These are phyloP conservation scores for Cotesia congregata DNA, from an alignment of 2,888 invertebrate genomes.

Conservation along the genomic window DNA sequence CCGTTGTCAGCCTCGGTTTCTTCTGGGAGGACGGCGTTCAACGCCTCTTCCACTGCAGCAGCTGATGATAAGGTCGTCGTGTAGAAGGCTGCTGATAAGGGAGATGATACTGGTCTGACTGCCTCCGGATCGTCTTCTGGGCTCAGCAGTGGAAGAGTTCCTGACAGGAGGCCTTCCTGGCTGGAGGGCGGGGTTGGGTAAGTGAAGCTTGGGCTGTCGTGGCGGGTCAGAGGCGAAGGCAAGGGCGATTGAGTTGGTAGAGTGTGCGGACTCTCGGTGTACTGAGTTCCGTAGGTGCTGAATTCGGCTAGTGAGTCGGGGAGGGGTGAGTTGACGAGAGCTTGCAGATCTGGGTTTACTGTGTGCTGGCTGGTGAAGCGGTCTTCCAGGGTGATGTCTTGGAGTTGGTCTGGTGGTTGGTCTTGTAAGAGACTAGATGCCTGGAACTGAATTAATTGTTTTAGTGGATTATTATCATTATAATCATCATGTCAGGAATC, in stretches of 20 bases:
- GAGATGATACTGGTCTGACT: constrained; percentile 83
- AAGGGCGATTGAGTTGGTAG: constrained; percentile 75
- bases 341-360: constrained; percentile 82
- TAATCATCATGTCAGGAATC: no score
- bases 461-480: no score
- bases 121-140: constrained; percentile 73
- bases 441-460: constrained; percentile 61
- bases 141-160: constrained; percentile 67
- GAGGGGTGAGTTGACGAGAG: constrained; percentile 82
- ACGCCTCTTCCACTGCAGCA: constrained; percentile 88
- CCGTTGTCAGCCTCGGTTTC: constrained; percentile 75
- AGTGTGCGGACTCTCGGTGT: constrained; percentile 69
- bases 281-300: constrained; percentile 79
- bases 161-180: constrained; percentile 84
- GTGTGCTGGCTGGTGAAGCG: constrained; percentile 72
- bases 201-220: constrained; percentile 82
- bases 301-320: constrained; percentile 87
- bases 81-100: constrained; percentile 86
- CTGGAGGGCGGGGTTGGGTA: constrained; percentile 92
- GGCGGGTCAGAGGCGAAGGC: constrained; percentile 76
- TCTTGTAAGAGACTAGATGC: constrained; percentile 66
- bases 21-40: constrained; percentile 87
- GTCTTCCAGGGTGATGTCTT: constrained; percentile 71
- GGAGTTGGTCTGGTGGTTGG: constrained; percentile 68
- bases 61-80: constrained; percentile 88